Evolutionary conservation across 2,113 vertebrate species (phyloP), one percentile per base, ranked within the genome.

Genomic region (Camelus bactrianus): DNA sequence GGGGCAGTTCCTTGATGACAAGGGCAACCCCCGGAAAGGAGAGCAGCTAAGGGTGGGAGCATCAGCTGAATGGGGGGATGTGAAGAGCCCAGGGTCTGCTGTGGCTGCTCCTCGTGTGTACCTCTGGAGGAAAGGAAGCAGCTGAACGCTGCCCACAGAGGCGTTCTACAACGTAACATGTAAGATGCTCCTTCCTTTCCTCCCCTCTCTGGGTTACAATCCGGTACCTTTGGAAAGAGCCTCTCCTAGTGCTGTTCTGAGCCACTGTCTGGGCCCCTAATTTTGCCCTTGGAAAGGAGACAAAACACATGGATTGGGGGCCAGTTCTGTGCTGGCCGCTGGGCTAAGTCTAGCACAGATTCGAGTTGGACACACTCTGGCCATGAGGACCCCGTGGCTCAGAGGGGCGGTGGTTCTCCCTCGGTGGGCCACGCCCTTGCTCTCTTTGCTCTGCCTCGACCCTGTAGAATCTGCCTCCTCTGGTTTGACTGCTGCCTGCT

Each of bases 261-360:
- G 35, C 22, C 70, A 56, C 1, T 15, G 35, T 32, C 69, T 86
- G 20, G 54, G 46, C 20, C 38, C 26, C 72, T 76, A 6, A 62
- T 26, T 58, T 87, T 46, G 54, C 58, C 91, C 46, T 50, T 87
- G 50, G 73, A 54, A 85, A 90, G 26, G 22, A n/a, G 14, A n/a
- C 17, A 79, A 52, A 82, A 76, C 81, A 52, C 20, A 42, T 0
- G 5, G n/a, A 32, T 6, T 1, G 24, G 13, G 20, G 2, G 52
- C 50, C 42, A 22, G 19, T 54, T 84, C 20, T 62, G 22, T 48
- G 26, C 32, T 3, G 7, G 48, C 62, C 6, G 22, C 72, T 26
- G 7, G 65, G 16, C 22, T 9, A 16, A 24, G 48, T 0, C 1
- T n/a, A 35, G 10, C 65, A 24, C 26, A 6, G 9, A 48, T 35